Evolutionary conservation across 2,888 invertebrate species (phyloP).

Genomic region (Graphium colonna): DNA sequence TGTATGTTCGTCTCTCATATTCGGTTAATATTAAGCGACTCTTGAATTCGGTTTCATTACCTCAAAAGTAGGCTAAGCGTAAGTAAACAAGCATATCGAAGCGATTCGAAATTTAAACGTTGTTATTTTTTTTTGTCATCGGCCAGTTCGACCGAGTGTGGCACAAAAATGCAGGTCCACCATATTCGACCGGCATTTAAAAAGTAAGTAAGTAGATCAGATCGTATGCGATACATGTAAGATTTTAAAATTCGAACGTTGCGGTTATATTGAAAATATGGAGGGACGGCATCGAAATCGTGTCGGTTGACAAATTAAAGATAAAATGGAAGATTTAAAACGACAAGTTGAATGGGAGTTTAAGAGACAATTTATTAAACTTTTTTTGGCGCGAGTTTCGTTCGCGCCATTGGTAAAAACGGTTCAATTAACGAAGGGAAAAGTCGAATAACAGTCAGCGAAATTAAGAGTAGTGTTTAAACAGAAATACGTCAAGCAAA

Average conservation of each 20-base stretch:
- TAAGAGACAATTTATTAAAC: constrained; percentile 4
- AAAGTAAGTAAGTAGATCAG: constrained; percentile 22
- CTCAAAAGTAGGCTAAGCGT: constrained; percentile 17
- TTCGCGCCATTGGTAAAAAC: constrained; percentile 10
- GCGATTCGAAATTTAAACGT: constrained; percentile 10
- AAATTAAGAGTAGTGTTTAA: background rate
- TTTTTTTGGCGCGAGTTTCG: background rate
- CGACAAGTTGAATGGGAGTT: constrained; percentile 4
- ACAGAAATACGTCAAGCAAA: background rate
- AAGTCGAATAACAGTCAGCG: background rate
- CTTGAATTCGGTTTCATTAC: constrained; percentile 15
- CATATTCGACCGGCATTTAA: constrained; percentile 12
- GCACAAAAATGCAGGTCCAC: constrained; percentile 16
- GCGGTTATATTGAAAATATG: constrained; percentile 9
- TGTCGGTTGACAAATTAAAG: constrained; percentile 16
- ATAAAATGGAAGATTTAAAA: constrained; percentile 16
- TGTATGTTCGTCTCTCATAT: constrained; percentile 3
- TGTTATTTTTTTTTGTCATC: constrained; percentile 17
- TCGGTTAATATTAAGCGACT: background rate
- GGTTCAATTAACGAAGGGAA: background rate
- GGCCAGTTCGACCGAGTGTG: constrained; percentile 7
- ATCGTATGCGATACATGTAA: constrained; percentile 4
- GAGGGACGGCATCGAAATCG: constrained; percentile 3
- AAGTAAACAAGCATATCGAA: constrained; percentile 11
- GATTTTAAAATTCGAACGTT: constrained; percentile 9